Percentiles rank a stretch among this genome's conserved stretches.
phyloP scores from a whole-genome alignment of 2,888 invertebrate species.

The Sarcophaga rosellei region DNA sequence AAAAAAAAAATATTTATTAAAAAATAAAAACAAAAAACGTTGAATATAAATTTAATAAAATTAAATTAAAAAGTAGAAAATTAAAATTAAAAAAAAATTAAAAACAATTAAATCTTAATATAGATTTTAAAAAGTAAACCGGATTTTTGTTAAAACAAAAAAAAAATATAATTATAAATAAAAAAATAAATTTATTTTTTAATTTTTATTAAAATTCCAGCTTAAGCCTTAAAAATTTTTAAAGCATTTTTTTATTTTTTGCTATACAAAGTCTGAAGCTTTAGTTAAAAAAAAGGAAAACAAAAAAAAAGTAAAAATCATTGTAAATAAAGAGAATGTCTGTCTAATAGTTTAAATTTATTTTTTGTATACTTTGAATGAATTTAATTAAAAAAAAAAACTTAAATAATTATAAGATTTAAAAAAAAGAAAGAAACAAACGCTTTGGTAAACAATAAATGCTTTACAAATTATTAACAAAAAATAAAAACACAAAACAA shows the following conservation, averaged over 20 bases:
- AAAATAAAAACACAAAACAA: slow-evolving; percentile 7
- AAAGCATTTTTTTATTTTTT: too few species aligned
- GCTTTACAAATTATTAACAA: slow-evolving; percentile 79
- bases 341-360: background rate
- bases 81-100: background rate
- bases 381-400: slow-evolving; percentile 40
- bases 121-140: too few species aligned
- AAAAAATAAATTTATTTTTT: background rate
- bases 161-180: background rate
- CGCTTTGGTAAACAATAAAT: slow-evolving; percentile 82
- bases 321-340: background rate
- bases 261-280: too few species aligned
- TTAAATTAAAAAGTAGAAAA: slow-evolving; percentile 5
- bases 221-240: too few species aligned
- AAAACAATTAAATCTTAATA: too few species aligned
- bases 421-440: slow-evolving; percentile 65
- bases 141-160: too few species aligned
- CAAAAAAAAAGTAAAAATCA: background rate
- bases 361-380: slow-evolving; percentile 34
- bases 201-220: too few species aligned
- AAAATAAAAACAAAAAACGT: slow-evolving; percentile 25
- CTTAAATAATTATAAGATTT: slow-evolving; percentile 23
- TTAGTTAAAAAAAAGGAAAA: background rate
- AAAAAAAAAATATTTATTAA: background rate
- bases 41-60: slow-evolving; percentile 3